Evolutionary conservation across 2,113 vertebrate genomes (phyloP).

Genomic region (Psittacus erithacus): DNA sequence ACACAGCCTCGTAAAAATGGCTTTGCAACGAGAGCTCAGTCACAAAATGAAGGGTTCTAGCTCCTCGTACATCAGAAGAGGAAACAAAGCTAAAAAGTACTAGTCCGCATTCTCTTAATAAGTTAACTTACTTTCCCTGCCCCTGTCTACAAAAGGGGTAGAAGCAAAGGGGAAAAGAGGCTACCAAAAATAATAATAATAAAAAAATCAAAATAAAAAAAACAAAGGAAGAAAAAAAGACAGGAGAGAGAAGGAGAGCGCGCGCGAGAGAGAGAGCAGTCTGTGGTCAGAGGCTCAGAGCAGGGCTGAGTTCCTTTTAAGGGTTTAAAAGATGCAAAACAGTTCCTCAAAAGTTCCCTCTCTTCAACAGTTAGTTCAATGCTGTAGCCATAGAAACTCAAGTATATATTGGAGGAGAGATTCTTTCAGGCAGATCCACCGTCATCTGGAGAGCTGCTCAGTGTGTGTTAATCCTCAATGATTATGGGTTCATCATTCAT

Average conservation of each 20-base stretch:
- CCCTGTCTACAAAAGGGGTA: conserved; percentile 77
- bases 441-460: conserved; percentile 43
- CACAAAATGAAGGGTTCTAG: conserved; percentile 67
- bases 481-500: conserved; percentile 83
- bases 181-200: conserved; percentile 63
- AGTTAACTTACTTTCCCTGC: conserved; percentile 80
- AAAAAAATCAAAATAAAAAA: neutral
- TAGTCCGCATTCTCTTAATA: conserved; percentile 82
- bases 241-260: conserved; percentile 60
- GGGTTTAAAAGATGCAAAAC: conserved; percentile 81
- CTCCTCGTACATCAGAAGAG: conserved; percentile 66
- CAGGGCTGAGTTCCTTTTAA: conserved; percentile 68
- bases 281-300: conserved; percentile 78
- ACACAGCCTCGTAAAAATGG: conserved; percentile 68
- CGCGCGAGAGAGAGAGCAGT: conserved; percentile 73
- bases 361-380: conserved; percentile 55
- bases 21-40: conserved; percentile 54
- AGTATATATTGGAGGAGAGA: conserved; percentile 53
- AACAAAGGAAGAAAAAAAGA: conserved; percentile 31
- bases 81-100: conserved; percentile 78
- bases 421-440: conserved; percentile 43
- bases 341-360: conserved; percentile 62
- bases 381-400: conserved; percentile 59
- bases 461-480: conserved; percentile 78
- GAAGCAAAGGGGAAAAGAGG: conserved; percentile 64